Evolutionary conservation across 2,888 invertebrate genomes (phyloP), one percentile per base, ranked within the genome.

Genomic region (Operophtera brumata): DNA sequence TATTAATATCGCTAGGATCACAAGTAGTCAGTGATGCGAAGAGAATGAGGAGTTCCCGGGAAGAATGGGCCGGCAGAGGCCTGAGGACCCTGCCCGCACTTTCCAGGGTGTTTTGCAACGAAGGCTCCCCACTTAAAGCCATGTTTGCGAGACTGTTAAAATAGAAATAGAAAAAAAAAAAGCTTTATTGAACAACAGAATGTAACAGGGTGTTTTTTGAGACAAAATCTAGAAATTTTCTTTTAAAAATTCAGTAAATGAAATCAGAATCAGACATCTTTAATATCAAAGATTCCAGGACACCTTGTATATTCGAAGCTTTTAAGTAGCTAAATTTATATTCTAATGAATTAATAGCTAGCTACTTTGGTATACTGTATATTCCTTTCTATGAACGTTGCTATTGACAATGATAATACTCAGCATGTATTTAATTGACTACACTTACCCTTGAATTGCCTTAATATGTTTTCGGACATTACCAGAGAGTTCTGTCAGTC

Each of bases 1-100:
- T 90, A 62, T 92, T 93, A 36, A 99, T 97, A 77, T 99, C 97
- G 12, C 96, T 94, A 1, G 99, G 99, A 89, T 99, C 99, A 80
- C 99, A 99, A 0, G 99, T 97, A 0, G 99, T 98, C 20, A 99
- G 91, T 66, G 98, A 97, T 2, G 97, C 97, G 91, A 97, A 94
- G 20, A 99, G 92, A 1, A 99, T 91, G 7, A 99, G 90, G 30
- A 99, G 92, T 90, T 99, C 99, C 66, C 98, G 92, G 55, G 99
- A 99, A 0, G 98, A 96, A 88, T 99, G 99, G 0, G 95, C 93
- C 0, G 99, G 99, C 67, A 99, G 92, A 47, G 97, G 93, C 77
- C 94, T 94, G 9, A 99, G 91, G 0, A 96, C 94, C 67, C 96
- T 93, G 9, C 95, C 84, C 0, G 98, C 98, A 66, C 97, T 84